Percentiles rank a stretch among this genome's conserved stretches.
Evolutionary conservation across 2,797 vertebrate genomes (phyloP).

Genomic region (Pogoniulus pusillus): DNA sequence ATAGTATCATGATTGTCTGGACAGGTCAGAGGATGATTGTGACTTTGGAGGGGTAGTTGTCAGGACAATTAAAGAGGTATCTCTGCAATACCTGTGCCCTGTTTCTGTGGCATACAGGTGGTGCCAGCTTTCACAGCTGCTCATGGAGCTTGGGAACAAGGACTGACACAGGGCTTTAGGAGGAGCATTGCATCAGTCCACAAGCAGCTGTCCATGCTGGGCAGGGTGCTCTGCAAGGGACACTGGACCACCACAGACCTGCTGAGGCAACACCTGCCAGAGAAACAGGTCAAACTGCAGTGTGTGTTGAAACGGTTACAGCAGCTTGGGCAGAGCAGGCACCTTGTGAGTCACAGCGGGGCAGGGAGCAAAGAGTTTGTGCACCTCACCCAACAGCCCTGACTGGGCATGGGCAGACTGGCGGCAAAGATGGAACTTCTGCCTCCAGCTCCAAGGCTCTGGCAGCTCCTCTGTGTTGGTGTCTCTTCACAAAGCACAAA

Average conservation of each 20-base stretch:
- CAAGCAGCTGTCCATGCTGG: accelerated
- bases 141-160: neutral
- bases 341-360: neutral
- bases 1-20: neutral
- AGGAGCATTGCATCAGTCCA: accelerated
- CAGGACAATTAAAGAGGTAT: neutral
- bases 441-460: neutral
- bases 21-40: neutral
- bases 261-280: neutral
- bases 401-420: neutral
- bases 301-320: accelerated
- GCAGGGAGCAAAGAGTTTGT: neutral
- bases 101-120: neutral
- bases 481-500: neutral
- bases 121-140: neutral
- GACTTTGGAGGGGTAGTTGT: neutral
- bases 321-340: neutral
- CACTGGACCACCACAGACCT: neutral
- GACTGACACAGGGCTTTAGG: neutral
- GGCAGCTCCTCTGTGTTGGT: neutral
- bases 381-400: neutral
- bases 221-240: neutral
- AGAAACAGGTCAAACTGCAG: neutral
- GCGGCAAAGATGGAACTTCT: neutral
- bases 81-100: neutral